Percentiles rank a stretch among this genome's conserved stretches.
phyloP scores from a whole-genome alignment of 2,888 invertebrate species.

The Poecilobothrus nobilitatus region DNA sequence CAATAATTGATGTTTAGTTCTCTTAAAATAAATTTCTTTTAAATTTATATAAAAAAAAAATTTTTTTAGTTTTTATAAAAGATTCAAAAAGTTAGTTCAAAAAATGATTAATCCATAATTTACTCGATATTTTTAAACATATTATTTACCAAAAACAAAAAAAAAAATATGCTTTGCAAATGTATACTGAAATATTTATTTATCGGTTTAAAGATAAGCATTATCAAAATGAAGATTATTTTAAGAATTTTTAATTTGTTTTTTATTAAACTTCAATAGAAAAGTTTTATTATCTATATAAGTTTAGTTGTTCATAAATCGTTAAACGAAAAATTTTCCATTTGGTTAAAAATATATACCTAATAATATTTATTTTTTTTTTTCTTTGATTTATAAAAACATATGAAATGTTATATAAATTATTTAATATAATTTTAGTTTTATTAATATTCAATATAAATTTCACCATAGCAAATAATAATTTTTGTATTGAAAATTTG shows the following conservation, averaged over 20 bases:
- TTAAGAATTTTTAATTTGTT: neutral
- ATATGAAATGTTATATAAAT: neutral
- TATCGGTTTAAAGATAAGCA: neutral
- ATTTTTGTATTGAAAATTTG: neutral
- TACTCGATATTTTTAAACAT: too few relatives aligned
- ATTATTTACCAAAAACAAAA: too few relatives aligned
- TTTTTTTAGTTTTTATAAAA: too few relatives aligned
- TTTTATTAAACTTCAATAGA: too few relatives aligned
- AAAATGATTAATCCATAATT: too few relatives aligned
- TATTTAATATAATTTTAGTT: neutral
- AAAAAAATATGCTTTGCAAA: too few relatives aligned
- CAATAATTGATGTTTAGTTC: too few relatives aligned
- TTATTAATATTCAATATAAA: neutral
- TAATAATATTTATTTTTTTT: neutral
- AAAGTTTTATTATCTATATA: neutral
- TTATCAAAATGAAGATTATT: neutral
- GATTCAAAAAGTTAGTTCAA: too few relatives aligned
- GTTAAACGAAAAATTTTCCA: neutral
- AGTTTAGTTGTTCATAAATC: neutral
- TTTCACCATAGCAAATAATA: neutral
- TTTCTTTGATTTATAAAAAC: neutral
- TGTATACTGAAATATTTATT: neutral
- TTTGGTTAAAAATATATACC: neutral
- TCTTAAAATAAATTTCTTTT: too few relatives aligned
- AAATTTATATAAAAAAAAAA: too few relatives aligned